Evolutionary conservation across 1,140 invertebrate genomes (phyloP), one percentile per base, ranked within the genome.

Genomic region (Ostrea denselamellosa): DNA sequence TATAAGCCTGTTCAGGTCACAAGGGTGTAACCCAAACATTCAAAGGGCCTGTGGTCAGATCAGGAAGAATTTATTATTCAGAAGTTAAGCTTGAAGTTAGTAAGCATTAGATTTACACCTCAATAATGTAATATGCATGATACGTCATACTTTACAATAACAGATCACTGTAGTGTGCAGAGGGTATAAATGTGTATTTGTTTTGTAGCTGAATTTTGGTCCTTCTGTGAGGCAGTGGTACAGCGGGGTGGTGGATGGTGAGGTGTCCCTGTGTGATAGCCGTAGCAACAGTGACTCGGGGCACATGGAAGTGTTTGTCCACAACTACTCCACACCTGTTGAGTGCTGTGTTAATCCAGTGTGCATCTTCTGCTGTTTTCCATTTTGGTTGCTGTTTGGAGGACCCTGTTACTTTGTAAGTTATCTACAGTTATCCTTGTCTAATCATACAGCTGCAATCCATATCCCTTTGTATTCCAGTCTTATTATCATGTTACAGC

Each of bases 341-440:
- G 84, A 83, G 7, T 86, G 83, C 22, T 89, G 86, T 51, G 65
- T 83, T 9, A 54, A 85, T 28, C 89, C 86, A 10, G 19, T 83
- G 0, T 89, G 86, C 53, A 87, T 89, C 52, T 71, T 82, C 25
- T 52, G 86, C 17, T 89, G 89, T 83, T 87, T 89, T 52, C 89
- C 89, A 10, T 87, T 87, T 71, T 89, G 89, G 89, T 68, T 89
- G 22, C 22, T 89, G 25, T 87, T 58, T 77, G 89, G 89, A 7
- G 89, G 89, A 68, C 89, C 89, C n/a, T 89, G 89, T 22, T 89
- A 85, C 51, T 81, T 56, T 62, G 88, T 89, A 82, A 87, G 88
- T 89, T 51, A 17, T 0, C 7, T 83, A n/a, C n/a, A 87, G 88
- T 89, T 51, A 44, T 2, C 34, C 34, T 5, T 44, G 34, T 44